These are phyloP conservation scores for Andrena dorsata DNA, from an alignment of 2,888 invertebrate genomes.

Conservation along the genomic window DNA sequence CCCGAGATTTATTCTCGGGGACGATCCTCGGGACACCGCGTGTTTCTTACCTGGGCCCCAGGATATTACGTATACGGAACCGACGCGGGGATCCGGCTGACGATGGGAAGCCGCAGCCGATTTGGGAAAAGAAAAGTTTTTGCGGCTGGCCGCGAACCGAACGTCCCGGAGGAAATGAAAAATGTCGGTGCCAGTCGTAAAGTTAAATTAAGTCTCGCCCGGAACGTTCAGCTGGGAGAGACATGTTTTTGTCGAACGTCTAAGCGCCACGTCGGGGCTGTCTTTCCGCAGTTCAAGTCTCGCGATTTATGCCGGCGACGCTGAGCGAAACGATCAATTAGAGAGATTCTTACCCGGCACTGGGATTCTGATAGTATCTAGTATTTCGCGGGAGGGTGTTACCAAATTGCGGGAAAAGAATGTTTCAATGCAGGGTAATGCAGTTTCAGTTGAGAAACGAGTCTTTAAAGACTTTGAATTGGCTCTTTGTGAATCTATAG, in stretches of 20 bases:
- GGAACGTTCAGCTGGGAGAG: not conserved
- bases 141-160: slow-evolving; percentile 3
- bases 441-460: too few relatives aligned
- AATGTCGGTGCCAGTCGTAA: slow-evolving; percentile 44
- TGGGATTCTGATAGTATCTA: too few relatives aligned
- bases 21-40: slow-evolving; percentile 32
- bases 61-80: not conserved
- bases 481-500: too few relatives aligned
- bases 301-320: slow-evolving; percentile 6
- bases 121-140: slow-evolving; percentile 33
- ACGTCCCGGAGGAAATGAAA: slow-evolving; percentile 38
- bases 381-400: too few relatives aligned
- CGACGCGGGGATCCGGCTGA: not conserved
- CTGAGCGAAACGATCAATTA: not conserved
- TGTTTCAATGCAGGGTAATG: too few relatives aligned
- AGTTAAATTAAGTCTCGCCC: slow-evolving; percentile 48
- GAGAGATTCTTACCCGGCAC: not conserved
- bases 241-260: slow-evolving; percentile 20
- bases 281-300: slow-evolving; percentile 3
- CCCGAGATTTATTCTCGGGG: slow-evolving; percentile 62
- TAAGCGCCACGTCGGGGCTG: slow-evolving; percentile 1
- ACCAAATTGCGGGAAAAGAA: too few relatives aligned
- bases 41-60: slow-evolving; percentile 5
- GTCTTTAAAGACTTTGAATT: too few relatives aligned
- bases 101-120: not conserved